A percentile compares a stretch with the other conserved stretches of the same genome.
Conservation (phyloP, 2,888 invertebrate species). For the Ornithoptera priamus region DNA sequence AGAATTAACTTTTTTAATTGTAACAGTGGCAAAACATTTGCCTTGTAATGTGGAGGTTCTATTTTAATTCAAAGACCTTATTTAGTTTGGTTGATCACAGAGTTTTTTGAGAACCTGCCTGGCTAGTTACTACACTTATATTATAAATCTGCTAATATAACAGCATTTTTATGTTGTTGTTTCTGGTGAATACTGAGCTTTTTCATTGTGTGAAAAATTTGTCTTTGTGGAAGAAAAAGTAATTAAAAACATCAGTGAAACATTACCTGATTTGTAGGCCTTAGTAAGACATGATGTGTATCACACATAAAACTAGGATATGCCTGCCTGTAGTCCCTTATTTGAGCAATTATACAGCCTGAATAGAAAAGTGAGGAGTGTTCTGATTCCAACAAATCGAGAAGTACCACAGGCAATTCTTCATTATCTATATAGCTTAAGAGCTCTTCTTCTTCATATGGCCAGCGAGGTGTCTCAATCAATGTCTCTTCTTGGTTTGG, state of each 20-base stretch:
- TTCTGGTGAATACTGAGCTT: too few species aligned
- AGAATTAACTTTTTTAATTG: too few species aligned
- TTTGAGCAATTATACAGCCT: conserved; percentile 94
- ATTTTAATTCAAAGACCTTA: too few species aligned
- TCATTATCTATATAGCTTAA: conserved; percentile 94
- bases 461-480: conserved; percentile 89
- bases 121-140: not conserved
- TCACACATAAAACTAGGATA: conserved; percentile 89
- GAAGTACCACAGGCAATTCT: conserved; percentile 91
- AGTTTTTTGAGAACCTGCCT: not conserved
- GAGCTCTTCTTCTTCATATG: conserved; percentile 94
- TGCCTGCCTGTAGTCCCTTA: conserved; percentile 92
- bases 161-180: too few species aligned
- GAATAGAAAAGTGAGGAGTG: conserved; percentile 93
- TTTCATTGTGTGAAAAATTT: too few species aligned
- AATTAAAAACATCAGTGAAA: not conserved
- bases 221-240: too few species aligned
- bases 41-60: too few species aligned
- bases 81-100: too few species aligned
- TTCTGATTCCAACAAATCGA: conserved; percentile 90
- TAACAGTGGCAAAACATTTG: too few species aligned
- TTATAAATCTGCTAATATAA: too few species aligned
- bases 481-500: conserved; percentile 81
- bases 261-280: conserved; percentile 90
- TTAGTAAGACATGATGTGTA: conserved; percentile 91